A percentile compares a stretch with the other conserved stretches of the same genome.
These are phyloP conservation scores for Poecile montanus DNA, from an alignment of 2,797 vertebrate genomes.

Conservation along the genomic window DNA sequence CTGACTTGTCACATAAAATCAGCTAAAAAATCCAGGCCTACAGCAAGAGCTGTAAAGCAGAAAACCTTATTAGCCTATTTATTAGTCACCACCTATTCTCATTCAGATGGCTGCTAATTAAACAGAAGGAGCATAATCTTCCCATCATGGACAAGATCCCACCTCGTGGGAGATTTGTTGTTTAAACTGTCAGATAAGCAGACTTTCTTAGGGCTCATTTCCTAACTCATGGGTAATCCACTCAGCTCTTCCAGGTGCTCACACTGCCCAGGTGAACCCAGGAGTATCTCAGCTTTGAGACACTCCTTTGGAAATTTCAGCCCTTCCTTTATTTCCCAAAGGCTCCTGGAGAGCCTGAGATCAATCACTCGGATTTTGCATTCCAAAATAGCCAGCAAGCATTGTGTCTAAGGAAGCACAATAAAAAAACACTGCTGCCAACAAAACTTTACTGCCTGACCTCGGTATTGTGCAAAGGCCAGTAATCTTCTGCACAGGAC, in stretches of 20 bases:
- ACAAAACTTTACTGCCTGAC: not conserved
- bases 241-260: not conserved
- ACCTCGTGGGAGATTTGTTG: not conserved
- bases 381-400: not conserved
- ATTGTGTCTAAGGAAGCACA: not conserved
- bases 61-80: not conserved
- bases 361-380: not conserved
- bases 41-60: not conserved
- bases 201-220: not conserved
- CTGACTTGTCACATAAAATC: not conserved
- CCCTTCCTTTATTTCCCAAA: constrained; percentile 14
- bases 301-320: not conserved
- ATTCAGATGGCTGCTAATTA: not conserved
- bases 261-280: not conserved
- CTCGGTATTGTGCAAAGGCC: not conserved
- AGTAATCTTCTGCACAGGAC: not conserved
- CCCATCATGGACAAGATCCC: not conserved
- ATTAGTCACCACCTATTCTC: not conserved
- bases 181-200: not conserved
- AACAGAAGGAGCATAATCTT: not conserved
- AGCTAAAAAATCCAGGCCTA: not conserved
- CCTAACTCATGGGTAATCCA: not conserved
- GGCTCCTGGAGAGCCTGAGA: not conserved
- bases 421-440: not conserved
- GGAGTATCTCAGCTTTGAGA: not conserved